Conservation (phyloP, 1,140 invertebrate genomes). For the Homarus americanus region DNA sequence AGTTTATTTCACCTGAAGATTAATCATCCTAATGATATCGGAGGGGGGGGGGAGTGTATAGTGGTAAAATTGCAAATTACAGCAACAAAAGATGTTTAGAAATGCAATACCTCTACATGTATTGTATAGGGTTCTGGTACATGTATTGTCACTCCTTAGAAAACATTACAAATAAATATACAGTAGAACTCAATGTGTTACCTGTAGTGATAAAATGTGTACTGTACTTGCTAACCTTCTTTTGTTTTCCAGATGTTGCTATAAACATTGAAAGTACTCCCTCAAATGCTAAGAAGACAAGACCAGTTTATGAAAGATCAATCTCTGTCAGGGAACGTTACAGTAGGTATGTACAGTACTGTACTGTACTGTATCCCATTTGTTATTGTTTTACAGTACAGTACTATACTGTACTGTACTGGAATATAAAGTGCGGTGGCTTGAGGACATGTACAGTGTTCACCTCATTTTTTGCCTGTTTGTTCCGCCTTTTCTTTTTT, state of each 20-base stretch:
- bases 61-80: not conserved
- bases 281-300: not conserved
- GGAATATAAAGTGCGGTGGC: not conserved
- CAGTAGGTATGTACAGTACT: not conserved
- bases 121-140: not conserved
- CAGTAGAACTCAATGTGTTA: not conserved
- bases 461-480: not conserved
- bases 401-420: not conserved
- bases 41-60: not conserved
- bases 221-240: not conserved
- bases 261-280: not conserved
- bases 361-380: not conserved
- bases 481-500: no score
- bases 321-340: constrained; percentile 30
- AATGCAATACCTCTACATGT: not conserved
- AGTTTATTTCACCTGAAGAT: not conserved
- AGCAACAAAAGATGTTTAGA: not conserved
- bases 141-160: not conserved
- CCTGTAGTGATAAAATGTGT: not conserved
- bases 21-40: not conserved
- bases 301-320: not conserved
- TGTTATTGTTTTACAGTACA: not conserved
- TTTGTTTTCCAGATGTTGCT: not conserved
- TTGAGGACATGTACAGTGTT: not conserved
- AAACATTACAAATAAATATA: not conserved